A percentile compares a stretch with the other conserved stretches of the same genome.
Evolutionary conservation across 1,140 invertebrate genomes (phyloP).

Genomic region (Hyles euphorbiae): DNA sequence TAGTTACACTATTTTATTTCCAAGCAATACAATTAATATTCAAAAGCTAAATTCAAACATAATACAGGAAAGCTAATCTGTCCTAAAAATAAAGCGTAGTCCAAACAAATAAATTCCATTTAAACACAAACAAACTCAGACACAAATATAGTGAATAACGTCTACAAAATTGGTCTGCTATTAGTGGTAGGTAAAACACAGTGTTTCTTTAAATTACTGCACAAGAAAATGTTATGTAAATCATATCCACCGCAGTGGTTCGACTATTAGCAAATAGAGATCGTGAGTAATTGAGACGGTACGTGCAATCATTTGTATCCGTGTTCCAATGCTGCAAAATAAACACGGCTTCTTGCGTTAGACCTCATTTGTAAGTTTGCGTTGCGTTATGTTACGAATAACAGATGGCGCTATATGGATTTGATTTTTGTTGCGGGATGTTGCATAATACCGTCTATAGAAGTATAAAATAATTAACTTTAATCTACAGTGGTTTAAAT

Average conservation of each 20-base stretch:
- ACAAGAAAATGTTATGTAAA: slow-evolving; percentile 4
- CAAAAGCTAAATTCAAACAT: no score
- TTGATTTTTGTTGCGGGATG: not conserved
- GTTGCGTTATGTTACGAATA: not conserved
- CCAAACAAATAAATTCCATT: no score
- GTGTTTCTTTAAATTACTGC: slow-evolving; percentile 1
- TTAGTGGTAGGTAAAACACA: not conserved
- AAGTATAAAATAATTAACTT: no score
- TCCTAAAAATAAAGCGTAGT: no score
- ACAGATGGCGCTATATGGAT: not conserved
- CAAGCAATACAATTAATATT: no score
- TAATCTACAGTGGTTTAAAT: no score
- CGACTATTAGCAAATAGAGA: slow-evolving; percentile 6
- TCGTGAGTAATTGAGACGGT: slow-evolving; percentile 12
- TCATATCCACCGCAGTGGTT: not conserved
- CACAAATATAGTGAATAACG: no score
- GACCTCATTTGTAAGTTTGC: not conserved
- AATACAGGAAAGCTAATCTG: no score
- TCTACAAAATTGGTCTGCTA: no score
- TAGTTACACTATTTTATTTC: no score
- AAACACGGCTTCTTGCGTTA: not conserved
- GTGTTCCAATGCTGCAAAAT: not conserved
- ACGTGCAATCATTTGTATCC: slow-evolving; percentile 7
- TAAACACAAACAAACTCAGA: no score
- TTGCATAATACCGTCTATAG: not conserved